Conservation (phyloP, 64 coral and sea anemone genomes). For the Porites australiensis region DNA sequence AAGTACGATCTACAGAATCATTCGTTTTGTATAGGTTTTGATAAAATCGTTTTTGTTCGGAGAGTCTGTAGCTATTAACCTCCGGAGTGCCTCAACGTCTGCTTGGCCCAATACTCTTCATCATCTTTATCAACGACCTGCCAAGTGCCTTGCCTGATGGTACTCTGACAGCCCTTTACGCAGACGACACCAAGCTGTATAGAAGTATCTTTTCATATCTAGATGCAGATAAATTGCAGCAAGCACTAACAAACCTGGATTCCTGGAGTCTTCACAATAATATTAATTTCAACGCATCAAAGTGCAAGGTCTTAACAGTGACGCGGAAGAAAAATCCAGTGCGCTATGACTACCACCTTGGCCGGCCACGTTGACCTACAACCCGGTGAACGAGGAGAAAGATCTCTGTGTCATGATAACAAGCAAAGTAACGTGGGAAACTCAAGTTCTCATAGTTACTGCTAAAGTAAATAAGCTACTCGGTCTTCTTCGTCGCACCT, state of each 20-base stretch:
- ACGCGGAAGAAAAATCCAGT: background rate
- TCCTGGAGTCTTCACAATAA: no score
- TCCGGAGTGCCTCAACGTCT: background rate
- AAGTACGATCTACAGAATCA: no score
- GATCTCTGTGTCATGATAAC: background rate
- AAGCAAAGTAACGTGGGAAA: background rate
- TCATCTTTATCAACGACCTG: background rate
- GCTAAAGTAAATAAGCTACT: slow-evolving; percentile 27
- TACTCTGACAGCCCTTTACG: background rate
- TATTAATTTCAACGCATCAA: background rate
- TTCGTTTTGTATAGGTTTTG: no score
- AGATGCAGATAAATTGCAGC: background rate
- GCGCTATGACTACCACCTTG: background rate
- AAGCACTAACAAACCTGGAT: no score
- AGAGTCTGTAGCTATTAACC: background rate
- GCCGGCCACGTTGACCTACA: background rate
- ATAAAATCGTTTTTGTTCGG: no score
- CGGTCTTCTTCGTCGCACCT: background rate
- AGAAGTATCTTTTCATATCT: background rate
- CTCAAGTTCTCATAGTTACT: background rate
- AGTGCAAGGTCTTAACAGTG: background rate
- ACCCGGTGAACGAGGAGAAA: background rate
- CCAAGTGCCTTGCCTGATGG: background rate
- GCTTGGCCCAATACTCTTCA: slow-evolving; percentile 4
- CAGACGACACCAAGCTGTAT: slow-evolving; percentile 13